Conservation (phyloP, 2,888 invertebrate species). For the Microctonus aethiopoides region DNA sequence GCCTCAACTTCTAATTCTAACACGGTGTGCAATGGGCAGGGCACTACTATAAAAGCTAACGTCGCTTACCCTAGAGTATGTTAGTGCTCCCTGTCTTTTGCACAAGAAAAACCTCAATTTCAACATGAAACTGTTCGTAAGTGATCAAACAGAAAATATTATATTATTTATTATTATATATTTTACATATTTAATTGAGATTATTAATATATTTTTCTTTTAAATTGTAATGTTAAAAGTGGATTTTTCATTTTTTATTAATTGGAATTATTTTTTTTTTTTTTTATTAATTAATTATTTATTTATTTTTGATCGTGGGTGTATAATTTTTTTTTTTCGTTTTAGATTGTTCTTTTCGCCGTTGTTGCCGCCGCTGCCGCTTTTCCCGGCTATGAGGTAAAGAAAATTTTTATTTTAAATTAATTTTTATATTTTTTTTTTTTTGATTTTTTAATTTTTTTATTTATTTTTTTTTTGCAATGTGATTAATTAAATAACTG, state of each 20-base stretch:
- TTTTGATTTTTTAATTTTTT: not conserved
- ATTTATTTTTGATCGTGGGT: not conserved
- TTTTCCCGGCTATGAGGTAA: slow-evolving; percentile 56
- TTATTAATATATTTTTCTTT: too few species aligned
- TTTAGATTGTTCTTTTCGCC: slow-evolving; percentile 62
- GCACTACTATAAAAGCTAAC: slow-evolving; percentile 66
- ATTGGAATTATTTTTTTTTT: not conserved
- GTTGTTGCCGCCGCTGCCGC: slow-evolving; percentile 59
- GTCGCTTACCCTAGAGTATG: slow-evolving; percentile 59
- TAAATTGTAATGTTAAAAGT: too few species aligned
- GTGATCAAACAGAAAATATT: slow-evolving; percentile 42
- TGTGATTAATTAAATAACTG: not conserved
- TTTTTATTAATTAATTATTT: not conserved
- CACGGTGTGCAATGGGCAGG: slow-evolving; percentile 54
- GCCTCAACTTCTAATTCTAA: slow-evolving; percentile 44
- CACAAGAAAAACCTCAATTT: slow-evolving; percentile 57
- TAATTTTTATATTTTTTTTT: not conserved
- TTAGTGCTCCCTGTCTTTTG: slow-evolving; percentile 62
- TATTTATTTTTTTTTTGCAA: not conserved
- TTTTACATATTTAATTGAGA: not conserved
- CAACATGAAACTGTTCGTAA: slow-evolving; percentile 65
- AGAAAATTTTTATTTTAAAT: slow-evolving; percentile 18
- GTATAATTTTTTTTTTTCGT: slow-evolving; percentile 14
- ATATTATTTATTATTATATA: not conserved
- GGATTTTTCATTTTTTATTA: not conserved